These are phyloP conservation scores for Magallana gigas DNA, from an alignment of 1,140 invertebrate species.

Conservation along the genomic window DNA sequence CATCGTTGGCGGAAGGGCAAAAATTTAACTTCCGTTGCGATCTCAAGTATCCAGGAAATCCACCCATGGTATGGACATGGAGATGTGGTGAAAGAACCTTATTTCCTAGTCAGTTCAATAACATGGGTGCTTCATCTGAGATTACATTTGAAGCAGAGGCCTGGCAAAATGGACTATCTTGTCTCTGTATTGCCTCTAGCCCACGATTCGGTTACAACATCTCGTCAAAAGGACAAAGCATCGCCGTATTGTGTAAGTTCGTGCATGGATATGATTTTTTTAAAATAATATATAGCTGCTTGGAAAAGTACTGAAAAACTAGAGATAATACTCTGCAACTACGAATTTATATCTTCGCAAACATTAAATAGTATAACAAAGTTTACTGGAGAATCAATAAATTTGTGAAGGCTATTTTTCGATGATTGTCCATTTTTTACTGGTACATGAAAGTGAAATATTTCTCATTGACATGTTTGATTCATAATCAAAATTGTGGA, in stretches of 20 bases:
- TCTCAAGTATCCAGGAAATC: background rate
- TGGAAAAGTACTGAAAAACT: too few relatives aligned
- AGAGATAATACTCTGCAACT: too few relatives aligned
- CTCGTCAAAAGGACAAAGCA: background rate
- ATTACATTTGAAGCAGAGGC: background rate
- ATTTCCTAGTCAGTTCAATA: background rate
- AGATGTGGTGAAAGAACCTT: background rate
- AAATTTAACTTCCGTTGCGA: background rate
- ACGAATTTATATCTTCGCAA: too few relatives aligned
- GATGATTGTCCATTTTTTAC: too few relatives aligned
- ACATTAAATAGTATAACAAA: too few relatives aligned
- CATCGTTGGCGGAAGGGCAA: background rate
- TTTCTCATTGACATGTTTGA: too few relatives aligned
- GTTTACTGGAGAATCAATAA: too few relatives aligned
- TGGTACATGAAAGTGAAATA: too few relatives aligned
- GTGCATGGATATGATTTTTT: background rate
- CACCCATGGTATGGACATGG: background rate
- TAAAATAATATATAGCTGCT: background rate
- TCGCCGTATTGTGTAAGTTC: background rate
- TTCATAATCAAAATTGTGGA: too few relatives aligned
- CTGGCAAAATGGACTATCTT: background rate
- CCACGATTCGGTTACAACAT: background rate
- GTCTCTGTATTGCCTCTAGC: background rate
- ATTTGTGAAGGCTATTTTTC: too few relatives aligned
- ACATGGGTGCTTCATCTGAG: background rate